phyloP scores from a whole-genome alignment of 2,888 invertebrate species.

The Melinaea menophilus region DNA sequence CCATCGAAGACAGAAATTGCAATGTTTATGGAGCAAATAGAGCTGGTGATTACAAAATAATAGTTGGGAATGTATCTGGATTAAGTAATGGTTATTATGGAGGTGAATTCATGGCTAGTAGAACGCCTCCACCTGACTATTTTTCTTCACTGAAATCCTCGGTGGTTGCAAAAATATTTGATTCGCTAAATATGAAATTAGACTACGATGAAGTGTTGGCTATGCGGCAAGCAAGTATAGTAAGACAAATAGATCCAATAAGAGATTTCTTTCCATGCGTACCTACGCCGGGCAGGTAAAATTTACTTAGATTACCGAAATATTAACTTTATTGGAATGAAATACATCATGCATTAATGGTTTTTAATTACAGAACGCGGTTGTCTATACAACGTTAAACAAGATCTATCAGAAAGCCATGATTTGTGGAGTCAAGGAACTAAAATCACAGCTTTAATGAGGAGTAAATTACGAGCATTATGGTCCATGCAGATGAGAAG shows the following conservation, averaged over 20 bases:
- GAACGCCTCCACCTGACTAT: conserved; percentile 53
- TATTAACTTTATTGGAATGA: neutral
- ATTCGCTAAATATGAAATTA: conserved; percentile 51
- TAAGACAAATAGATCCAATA: conserved; percentile 53
- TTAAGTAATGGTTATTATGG: conserved; percentile 62
- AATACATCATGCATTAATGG: neutral
- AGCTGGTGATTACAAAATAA: conserved; percentile 80
- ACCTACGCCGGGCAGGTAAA: conserved; percentile 62
- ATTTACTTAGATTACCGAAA: neutral
- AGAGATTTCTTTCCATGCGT: conserved; percentile 55
- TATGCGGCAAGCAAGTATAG: conserved; percentile 49
- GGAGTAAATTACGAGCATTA: conserved; percentile 59
- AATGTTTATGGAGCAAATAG: conserved; percentile 77
- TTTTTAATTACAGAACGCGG: conserved; percentile 69
- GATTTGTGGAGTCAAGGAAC: conserved; percentile 79
- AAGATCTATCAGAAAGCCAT: conserved; percentile 88
- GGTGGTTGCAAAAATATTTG: conserved; percentile 52
- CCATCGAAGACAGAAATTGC: conserved; percentile 73
- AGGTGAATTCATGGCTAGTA: conserved; percentile 51
- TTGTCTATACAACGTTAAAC: conserved; percentile 85
- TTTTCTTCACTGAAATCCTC: conserved; percentile 48
- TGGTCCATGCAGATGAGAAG: conserved; percentile 72
- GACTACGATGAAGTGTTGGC: conserved; percentile 46
- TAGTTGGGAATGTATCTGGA: conserved; percentile 75
- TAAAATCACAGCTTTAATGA: conserved; percentile 63